Evolutionary conservation across 2,113 vertebrate species (phyloP).

Genomic region (Oreochromis tanganicae): DNA sequence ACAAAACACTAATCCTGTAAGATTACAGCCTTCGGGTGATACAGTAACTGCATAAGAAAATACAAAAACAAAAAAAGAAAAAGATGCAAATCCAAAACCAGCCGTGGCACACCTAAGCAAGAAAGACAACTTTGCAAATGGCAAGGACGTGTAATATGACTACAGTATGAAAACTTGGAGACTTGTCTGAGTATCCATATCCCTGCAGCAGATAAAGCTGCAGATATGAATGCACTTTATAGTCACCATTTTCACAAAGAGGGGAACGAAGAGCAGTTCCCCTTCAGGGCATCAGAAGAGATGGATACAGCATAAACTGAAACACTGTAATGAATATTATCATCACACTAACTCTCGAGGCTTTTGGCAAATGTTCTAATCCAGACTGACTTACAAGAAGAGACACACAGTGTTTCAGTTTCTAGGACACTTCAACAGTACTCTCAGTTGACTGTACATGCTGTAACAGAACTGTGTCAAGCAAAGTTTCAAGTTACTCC

Average conservation of each 20-base stretch:
- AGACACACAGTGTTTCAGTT: not conserved
- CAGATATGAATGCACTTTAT: conserved; percentile 1
- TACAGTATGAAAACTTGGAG: not conserved
- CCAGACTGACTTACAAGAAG: not conserved
- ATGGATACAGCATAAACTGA: conserved; percentile 28
- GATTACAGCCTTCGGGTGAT: conserved; percentile 19
- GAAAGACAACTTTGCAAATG: conserved; percentile 46
- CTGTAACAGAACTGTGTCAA: not conserved
- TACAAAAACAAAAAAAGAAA: conserved; percentile 3
- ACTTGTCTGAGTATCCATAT: not conserved
- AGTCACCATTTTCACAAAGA: conserved; percentile 35
- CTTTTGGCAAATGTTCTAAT: conserved; percentile 8
- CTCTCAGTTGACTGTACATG: not conserved
- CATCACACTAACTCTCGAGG: conserved; percentile 12
- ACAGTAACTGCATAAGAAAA: not conserved
- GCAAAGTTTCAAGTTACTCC: not conserved
- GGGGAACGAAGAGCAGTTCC: not conserved
- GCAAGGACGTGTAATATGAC: conserved; percentile 25
- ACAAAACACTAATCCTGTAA: conserved; percentile 17
- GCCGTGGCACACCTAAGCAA: conserved; percentile 40
- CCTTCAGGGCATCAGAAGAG: conserved; percentile 17
- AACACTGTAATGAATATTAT: conserved; percentile 29
- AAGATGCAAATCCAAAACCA: conserved; percentile 5
- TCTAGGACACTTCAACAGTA: conserved; percentile 14
- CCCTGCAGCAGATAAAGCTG: not conserved